Conservation (phyloP, 2,797 vertebrate species). For the Myiotriccus ornatus region DNA sequence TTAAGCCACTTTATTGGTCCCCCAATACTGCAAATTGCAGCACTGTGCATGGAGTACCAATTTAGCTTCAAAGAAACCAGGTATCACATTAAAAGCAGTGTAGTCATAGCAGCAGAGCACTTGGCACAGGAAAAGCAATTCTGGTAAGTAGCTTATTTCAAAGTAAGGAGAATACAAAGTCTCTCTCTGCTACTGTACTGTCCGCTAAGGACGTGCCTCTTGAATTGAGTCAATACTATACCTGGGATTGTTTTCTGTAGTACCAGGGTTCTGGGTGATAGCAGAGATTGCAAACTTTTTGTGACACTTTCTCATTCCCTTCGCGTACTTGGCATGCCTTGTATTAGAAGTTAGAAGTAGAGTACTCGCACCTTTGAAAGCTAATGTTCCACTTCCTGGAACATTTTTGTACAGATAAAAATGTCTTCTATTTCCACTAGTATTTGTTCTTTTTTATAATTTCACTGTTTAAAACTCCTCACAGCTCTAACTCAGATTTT, state of each 20-base stretch:
- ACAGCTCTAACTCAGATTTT: neutral
- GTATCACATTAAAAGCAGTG: neutral
- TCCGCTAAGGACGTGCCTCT: neutral
- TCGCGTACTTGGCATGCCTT: neutral
- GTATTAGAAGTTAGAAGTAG: neutral
- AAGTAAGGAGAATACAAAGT: neutral
- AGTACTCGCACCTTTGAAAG: neutral
- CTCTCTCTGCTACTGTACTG: neutral
- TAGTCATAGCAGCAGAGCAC: neutral
- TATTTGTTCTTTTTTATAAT: neutral
- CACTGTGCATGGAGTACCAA: neutral
- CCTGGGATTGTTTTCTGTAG: neutral
- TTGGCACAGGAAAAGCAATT: neutral
- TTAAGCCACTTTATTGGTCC: neutral
- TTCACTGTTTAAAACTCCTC: neutral
- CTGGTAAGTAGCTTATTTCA: neutral
- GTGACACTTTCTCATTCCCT: neutral
- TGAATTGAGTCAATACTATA: neutral
- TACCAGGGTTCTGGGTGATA: neutral
- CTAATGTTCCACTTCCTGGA: neutral
- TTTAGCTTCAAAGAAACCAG: constrained; percentile 19
- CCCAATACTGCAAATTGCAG: neutral
- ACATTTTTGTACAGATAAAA: neutral
- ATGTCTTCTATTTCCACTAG: neutral
- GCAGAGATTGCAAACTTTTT: neutral